Percentiles rank a stretch among this genome's conserved stretches.
These are phyloP conservation scores for Heteractis magnifica DNA, from an alignment of 92 coral and sea anemone species.

Conservation along the genomic window DNA sequence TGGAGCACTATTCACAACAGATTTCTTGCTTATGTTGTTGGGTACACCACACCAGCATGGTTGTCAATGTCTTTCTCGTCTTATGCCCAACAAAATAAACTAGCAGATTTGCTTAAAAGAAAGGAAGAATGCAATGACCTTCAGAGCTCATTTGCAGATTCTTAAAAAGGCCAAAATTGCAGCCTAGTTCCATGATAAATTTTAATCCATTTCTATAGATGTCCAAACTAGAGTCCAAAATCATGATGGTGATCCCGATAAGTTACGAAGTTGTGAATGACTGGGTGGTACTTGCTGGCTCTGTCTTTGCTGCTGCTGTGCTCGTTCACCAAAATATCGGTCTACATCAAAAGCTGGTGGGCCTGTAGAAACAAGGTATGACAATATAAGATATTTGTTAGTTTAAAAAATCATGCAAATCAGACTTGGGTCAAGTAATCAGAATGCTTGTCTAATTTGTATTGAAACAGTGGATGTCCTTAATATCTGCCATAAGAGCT, in stretches of 20 bases:
- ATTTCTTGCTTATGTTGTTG: too few relatives aligned
- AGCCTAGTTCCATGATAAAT: background rate
- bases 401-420: background rate
- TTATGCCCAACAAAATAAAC: too few relatives aligned
- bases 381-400: too few relatives aligned
- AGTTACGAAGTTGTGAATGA: background rate
- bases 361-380: background rate
- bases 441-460: too few relatives aligned
- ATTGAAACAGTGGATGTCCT: too few relatives aligned
- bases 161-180: background rate
- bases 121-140: too few relatives aligned
- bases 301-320: background rate
- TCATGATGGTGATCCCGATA: background rate
- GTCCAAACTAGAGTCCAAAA: background rate
- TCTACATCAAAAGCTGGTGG: constrained; percentile 22
- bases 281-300: background rate
- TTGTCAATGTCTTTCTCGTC: too few relatives aligned
- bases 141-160: background rate
- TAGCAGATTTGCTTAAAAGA: too few relatives aligned
- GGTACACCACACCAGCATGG: too few relatives aligned
- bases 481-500: too few relatives aligned
- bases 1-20: too few relatives aligned
- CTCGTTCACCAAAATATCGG: constrained; percentile 15
- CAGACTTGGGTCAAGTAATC: too few relatives aligned
- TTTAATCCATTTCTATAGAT: background rate